Conservation (phyloP, 2,797 vertebrate species). For the Tokudaia tokunoshimensis region DNA sequence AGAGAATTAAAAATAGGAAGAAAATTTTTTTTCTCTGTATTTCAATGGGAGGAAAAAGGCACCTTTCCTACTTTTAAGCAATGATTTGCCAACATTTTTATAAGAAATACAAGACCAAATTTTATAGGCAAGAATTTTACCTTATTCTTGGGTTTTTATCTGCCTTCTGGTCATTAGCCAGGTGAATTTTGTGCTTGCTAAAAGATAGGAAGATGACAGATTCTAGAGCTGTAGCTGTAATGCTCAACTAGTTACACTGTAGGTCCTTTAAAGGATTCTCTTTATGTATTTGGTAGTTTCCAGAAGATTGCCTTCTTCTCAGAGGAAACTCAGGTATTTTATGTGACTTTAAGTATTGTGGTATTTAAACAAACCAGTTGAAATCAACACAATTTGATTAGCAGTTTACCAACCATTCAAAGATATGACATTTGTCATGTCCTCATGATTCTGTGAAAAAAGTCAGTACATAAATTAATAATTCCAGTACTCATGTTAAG, state of each 20-base stretch:
- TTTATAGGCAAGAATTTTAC: not conserved
- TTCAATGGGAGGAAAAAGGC: not conserved
- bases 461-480: not conserved
- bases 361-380: conserved; percentile 24
- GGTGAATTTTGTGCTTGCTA: not conserved
- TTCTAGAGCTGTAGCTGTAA: conserved; percentile 42
- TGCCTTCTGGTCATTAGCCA: conserved; percentile 24
- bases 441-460: conserved; percentile 6
- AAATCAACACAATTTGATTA: conserved; percentile 19
- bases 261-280: conserved; percentile 7
- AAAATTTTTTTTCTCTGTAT: not conserved
- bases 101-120: not conserved
- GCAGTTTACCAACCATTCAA: not conserved
- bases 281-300: conserved; percentile 29
- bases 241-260: conserved; percentile 7
- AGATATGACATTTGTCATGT: not conserved
- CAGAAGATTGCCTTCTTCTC: not conserved
- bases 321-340: not conserved
- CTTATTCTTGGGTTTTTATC: conserved; percentile 23
- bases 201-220: not conserved
- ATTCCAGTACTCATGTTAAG: not conserved
- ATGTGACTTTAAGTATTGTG: conserved; percentile 30
- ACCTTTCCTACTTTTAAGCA: not conserved
- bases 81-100: not conserved
- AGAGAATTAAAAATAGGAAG: not conserved